phyloP scores from a whole-genome alignment of 2,113 vertebrate species.

The Pseudorectes ferrugineus region DNA sequence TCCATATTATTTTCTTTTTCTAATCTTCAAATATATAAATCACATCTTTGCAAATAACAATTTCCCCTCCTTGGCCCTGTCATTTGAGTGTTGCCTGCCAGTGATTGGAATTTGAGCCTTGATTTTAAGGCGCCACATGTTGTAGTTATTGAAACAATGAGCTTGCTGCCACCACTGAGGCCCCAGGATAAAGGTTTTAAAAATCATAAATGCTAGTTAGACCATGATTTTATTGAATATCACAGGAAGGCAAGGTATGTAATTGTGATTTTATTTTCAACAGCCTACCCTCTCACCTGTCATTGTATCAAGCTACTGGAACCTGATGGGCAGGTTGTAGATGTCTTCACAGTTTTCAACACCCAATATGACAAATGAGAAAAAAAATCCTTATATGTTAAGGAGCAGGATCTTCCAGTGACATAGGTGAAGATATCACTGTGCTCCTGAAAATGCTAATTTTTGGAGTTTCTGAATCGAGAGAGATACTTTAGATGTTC shows the following conservation, averaged over 20 bases:
- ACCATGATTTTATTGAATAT: background rate
- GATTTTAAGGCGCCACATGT: background rate
- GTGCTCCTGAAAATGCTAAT: background rate
- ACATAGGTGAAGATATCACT: background rate
- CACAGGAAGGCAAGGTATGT: background rate
- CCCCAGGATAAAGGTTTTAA: background rate
- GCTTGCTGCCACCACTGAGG: background rate
- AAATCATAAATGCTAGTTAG: background rate
- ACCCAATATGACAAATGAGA: background rate
- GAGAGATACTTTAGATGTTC: background rate
- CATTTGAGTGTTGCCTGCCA: background rate
- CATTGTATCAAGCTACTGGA: background rate
- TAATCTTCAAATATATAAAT: background rate
- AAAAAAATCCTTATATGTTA: background rate
- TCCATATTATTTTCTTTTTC: background rate
- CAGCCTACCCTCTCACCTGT: background rate
- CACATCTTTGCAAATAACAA: background rate
- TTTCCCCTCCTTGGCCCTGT: background rate
- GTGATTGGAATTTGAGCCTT: background rate
- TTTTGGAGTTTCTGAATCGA: background rate
- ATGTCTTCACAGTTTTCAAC: background rate
- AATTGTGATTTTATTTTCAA: background rate
- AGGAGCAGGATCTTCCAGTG: background rate
- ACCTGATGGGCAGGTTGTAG: background rate
- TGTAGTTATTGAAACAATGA: background rate